Evolutionary conservation across 35 echinoderm and acorn worm genomes (phyloP).

Genomic region (Nesometra sesokonis): DNA sequence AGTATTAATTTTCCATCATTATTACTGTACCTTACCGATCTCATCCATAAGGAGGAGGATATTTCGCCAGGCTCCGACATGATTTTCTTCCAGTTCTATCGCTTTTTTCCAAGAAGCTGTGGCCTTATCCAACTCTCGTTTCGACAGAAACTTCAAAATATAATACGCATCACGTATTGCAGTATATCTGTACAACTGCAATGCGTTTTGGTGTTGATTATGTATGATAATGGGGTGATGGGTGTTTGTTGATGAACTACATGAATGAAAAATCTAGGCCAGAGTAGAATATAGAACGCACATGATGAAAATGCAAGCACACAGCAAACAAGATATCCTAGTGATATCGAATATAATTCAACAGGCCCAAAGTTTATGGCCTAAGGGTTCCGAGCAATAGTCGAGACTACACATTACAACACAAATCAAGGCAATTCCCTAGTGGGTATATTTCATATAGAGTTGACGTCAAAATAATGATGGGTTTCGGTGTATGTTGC

Average conservation of each 20-base stretch:
- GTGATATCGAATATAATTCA: too few relatives aligned
- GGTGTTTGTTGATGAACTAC: too few relatives aligned
- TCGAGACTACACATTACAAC: background rate
- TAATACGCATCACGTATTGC: background rate
- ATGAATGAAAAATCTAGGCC: too few relatives aligned
- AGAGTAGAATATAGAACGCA: too few relatives aligned
- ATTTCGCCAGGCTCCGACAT: conserved; percentile 27
- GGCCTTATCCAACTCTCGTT: conserved; percentile 16
- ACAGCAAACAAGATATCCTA: too few relatives aligned
- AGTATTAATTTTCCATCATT: background rate
- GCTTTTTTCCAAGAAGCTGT: conserved; percentile 1
- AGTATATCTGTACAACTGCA: background rate
- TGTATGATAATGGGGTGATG: background rate
- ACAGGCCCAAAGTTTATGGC: too few relatives aligned
- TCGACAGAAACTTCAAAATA: conserved; percentile 9
- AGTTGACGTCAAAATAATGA: too few relatives aligned
- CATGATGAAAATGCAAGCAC: too few relatives aligned
- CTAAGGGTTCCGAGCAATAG: too few relatives aligned
- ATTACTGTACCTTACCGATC: conserved; percentile 4
- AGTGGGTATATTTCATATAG: too few relatives aligned
- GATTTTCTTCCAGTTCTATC: conserved; percentile 17
- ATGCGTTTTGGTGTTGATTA: background rate
- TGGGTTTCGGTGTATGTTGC: too few relatives aligned
- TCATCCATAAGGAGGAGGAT: conserved; percentile 2
- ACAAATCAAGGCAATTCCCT: background rate